Percentiles rank a stretch among this genome's conserved stretches.
Conservation (phyloP, 2,113 vertebrate species). For the pig (Sus scrofa) region DNA sequence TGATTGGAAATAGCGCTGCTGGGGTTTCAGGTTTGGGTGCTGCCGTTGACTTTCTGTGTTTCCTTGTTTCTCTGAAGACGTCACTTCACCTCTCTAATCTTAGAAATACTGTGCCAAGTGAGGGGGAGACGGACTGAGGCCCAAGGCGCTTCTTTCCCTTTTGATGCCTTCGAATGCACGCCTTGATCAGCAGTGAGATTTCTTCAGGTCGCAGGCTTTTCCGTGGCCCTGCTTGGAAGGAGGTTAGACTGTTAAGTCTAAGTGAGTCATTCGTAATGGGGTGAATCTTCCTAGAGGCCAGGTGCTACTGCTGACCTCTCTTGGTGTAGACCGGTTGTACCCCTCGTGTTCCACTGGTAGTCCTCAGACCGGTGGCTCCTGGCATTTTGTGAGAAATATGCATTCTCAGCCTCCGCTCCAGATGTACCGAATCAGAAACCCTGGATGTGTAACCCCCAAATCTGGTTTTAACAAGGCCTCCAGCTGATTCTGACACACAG, state of each 20-base stretch:
- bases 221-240: not conserved
- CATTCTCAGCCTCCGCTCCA: not conserved
- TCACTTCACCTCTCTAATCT: not conserved
- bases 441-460: not conserved
- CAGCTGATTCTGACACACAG: not conserved
- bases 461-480: not conserved
- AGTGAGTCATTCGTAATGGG: not conserved
- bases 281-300: not conserved
- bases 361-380: not conserved
- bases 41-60: not conserved
- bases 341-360: not conserved
- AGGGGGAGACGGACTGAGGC: not conserved
- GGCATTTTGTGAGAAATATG: slow-evolving; percentile 30
- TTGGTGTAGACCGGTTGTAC: not conserved
- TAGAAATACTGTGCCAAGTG: not conserved
- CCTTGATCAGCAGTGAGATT: not conserved
- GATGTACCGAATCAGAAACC: not conserved
- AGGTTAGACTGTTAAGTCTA: not conserved
- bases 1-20: not conserved
- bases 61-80: slow-evolving; percentile 19
- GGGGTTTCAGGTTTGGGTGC: slow-evolving; percentile 1
- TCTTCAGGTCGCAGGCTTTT: not conserved
- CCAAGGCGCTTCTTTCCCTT: not conserved
- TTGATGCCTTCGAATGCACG: not conserved
- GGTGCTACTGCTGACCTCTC: not conserved